Evolutionary conservation across 2,797 vertebrate species (phyloP).

Genomic region (Echeneis naucrates): DNA sequence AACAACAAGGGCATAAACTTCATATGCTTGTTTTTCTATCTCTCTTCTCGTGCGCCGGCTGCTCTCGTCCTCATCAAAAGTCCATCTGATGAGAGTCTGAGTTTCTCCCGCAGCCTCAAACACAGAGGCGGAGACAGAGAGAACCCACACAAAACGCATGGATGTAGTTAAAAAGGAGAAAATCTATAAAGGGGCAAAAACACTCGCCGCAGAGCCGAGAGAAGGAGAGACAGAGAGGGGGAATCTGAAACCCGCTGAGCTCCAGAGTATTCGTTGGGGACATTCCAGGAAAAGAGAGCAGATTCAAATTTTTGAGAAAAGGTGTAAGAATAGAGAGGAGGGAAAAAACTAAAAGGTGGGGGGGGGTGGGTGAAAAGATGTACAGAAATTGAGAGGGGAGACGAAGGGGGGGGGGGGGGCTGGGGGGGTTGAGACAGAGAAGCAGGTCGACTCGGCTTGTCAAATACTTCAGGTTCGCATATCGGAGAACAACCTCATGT

Average conservation of each 20-base stretch:
- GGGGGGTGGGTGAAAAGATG: conserved; percentile 27
- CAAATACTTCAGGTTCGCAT: conserved; percentile 75
- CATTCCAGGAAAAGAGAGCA: conserved; percentile 38
- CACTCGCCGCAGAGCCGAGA: conserved; percentile 11
- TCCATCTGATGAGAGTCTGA: conserved; percentile 40
- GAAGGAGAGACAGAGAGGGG: conserved; percentile 22
- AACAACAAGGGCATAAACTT: conserved; percentile 29
- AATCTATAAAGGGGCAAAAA: conserved; percentile 56
- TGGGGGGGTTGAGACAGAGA: conserved; percentile 6
- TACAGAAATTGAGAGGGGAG: background rate
- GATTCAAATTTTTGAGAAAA: conserved; percentile 43
- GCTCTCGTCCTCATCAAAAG: conserved; percentile 57
- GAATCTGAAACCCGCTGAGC: conserved; percentile 58
- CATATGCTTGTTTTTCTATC: conserved; percentile 26
- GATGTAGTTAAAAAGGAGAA: conserved; percentile 58
- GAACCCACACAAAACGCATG: conserved; percentile 50
- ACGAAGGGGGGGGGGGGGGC: background rate
- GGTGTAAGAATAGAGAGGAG: conserved; percentile 25
- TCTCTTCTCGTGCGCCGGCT: conserved; percentile 17
- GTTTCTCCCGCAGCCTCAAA: conserved; percentile 26
- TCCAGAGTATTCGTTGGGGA: conserved; percentile 60
- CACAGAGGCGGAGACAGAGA: conserved; percentile 42
- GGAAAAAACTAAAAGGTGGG: too few relatives aligned
- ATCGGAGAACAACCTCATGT: conserved; percentile 66
- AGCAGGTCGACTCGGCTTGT: conserved; percentile 38